A percentile compares a stretch with the other conserved stretches of the same genome.
These are phyloP conservation scores for Phymorhynchus buccinoides DNA, from an alignment of 1,140 invertebrate genomes.

Conservation along the genomic window DNA sequence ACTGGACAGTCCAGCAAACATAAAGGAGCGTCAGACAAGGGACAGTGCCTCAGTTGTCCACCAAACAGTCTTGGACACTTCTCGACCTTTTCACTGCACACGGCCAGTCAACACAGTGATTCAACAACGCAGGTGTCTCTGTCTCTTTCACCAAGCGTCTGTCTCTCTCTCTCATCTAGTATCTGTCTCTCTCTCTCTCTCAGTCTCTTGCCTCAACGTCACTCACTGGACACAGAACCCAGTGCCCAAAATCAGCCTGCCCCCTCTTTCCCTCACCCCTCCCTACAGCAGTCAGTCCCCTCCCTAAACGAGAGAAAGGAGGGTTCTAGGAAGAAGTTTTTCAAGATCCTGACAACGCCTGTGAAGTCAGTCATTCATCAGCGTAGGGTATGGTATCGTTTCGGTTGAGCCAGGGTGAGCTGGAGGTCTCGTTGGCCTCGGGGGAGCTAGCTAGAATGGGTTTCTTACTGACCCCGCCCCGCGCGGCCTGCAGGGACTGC, in stretches of 20 bases:
- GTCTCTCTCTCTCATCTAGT: too few relatives aligned
- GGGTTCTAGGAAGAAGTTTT: too few relatives aligned
- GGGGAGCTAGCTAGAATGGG: constrained; percentile 67
- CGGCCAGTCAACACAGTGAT: background rate
- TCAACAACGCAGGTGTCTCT: background rate
- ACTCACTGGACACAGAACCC: too few relatives aligned
- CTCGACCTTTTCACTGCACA: too few relatives aligned
- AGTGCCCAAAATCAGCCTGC: background rate
- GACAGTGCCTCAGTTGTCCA: too few relatives aligned
- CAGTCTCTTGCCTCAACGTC: too few relatives aligned
- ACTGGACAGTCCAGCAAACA: too few relatives aligned
- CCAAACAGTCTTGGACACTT: background rate
- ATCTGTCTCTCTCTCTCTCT: too few relatives aligned
- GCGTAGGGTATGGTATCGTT: constrained; percentile 71
- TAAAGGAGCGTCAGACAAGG: too few relatives aligned
- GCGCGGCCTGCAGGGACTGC: constrained; percentile 67
- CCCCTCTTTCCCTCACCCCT: background rate
- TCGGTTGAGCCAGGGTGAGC: constrained; percentile 60
- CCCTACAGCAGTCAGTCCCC: background rate
- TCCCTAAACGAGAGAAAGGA: background rate
- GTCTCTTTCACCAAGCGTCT: background rate
- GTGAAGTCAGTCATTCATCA: constrained; percentile 57
- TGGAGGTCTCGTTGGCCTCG: constrained; percentile 60
- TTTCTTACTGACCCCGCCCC: constrained; percentile 60
- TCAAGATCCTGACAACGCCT: background rate